phyloP scores from a whole-genome alignment of 1,140 invertebrate genomes.

The Trichonephila inaurata region DNA sequence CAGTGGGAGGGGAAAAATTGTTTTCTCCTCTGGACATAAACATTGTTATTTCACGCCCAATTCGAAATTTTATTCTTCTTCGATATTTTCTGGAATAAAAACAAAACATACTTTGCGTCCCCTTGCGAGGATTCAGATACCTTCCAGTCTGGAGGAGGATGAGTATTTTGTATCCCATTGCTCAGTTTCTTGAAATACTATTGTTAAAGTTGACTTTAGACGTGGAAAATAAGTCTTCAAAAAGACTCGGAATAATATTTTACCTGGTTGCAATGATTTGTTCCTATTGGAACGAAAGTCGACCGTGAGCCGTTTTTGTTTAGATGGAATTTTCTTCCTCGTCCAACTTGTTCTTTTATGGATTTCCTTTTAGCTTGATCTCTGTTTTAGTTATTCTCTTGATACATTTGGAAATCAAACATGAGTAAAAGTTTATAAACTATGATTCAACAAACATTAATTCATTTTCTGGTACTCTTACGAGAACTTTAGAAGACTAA shows the following conservation, averaged over 20 bases:
- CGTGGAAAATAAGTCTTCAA: slow-evolving; percentile 6
- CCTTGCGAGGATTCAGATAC: background rate
- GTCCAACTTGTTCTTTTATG: too few relatives aligned
- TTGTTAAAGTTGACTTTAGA: background rate
- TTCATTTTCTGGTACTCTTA: too few relatives aligned
- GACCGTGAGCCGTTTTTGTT: too few relatives aligned
- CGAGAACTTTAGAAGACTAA: too few relatives aligned
- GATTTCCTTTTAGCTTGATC: too few relatives aligned
- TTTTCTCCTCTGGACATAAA: slow-evolving; percentile 48
- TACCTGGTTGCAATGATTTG: background rate
- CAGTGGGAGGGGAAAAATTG: background rate
- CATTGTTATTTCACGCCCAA: slow-evolving; percentile 68
- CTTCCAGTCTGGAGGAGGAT: background rate
- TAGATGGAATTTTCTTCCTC: too few relatives aligned
- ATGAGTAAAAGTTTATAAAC: too few relatives aligned
- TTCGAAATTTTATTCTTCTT: slow-evolving; percentile 43
- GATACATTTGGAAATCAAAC: too few relatives aligned
- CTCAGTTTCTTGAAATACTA: background rate
- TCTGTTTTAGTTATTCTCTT: too few relatives aligned
- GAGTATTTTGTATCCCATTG: slow-evolving; percentile 18
- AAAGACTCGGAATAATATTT: background rate
- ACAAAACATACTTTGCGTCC: slow-evolving; percentile 16
- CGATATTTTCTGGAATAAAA: slow-evolving; percentile 3
- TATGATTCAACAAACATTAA: too few relatives aligned
- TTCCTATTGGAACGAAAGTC: too few relatives aligned